Base-by-base conservation (phyloP, 2,888 invertebrate species). In the Elmis aenea region DNA sequence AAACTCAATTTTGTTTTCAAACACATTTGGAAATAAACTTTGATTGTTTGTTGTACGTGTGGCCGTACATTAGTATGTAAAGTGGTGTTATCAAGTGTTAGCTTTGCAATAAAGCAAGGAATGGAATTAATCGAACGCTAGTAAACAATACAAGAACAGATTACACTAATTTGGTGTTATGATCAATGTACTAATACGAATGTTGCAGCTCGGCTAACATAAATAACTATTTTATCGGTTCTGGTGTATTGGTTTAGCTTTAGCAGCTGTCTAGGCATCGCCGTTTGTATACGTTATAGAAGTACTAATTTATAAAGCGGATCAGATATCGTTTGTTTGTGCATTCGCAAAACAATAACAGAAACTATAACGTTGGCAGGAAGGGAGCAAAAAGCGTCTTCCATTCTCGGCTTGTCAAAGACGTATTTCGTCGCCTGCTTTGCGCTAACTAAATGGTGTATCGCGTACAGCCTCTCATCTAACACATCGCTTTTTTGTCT, bases 231-330 rank as follows among this genome's bases (percentile, higher is more conserved):
- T 51, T 51, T 50, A 51, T 51, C 51, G 45, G 48, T 21, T 30
- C 38, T 29, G 32, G 32, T 48, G 33, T 50, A 48, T 52, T 51
- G 47, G 51, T 47, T 50, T 51, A 30, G 43, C 44, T 37, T 48
- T 48, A 46, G 48, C 46, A 48, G 50, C 50, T 53, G 49, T 50
- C 46, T 46, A 33, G 40, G 27, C 35, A 44, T 43, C 36, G 42
- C 42, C 45, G 44, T 51, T 49, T 51, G 48, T 43, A 45, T 43
- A 48, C 42, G 42, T 45, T 33, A 43, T 44, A 51, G 44, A 51
- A 52, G 51, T 48, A 51, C 46, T 52, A 54, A 52, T 51, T 53
- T 51, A 53, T 53, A 47, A 31, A 49, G 46, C 47, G 35, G 53
- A 53, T 53, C 50, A 52, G 50, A 52, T 46, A 50, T 25, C 33